These are phyloP conservation scores for Petaurus breviceps DNA, from an alignment of 2,113 vertebrate species.

Conservation along the genomic window DNA sequence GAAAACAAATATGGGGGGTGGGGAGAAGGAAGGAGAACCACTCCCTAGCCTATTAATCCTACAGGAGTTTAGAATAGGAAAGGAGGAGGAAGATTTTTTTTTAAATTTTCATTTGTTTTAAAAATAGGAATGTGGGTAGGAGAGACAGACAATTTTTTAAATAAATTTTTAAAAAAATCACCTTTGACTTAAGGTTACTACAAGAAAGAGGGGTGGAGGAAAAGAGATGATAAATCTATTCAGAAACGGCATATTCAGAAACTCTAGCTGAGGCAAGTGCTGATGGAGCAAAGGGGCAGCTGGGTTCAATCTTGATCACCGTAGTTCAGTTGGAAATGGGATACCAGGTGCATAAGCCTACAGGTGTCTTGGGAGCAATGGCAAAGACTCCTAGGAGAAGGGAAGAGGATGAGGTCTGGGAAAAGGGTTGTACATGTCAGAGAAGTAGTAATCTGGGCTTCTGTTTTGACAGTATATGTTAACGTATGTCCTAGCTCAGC, in stretches of 20 bases:
- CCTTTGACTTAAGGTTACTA: not conserved
- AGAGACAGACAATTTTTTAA: not conserved
- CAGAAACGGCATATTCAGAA: not conserved
- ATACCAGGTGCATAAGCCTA: rapidly evolving
- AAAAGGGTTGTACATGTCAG: not conserved
- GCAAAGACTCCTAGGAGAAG: not conserved
- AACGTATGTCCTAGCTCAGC: slow-evolving; percentile 68
- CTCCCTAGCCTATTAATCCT: not conserved
- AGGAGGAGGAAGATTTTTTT: not conserved
- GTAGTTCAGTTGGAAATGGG: not conserved
- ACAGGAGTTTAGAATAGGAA: rapidly evolving
- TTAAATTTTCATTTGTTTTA: too few relatives aligned
- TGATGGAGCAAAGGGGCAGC: not conserved
- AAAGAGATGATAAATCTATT: not conserved
- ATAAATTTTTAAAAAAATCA: not conserved
- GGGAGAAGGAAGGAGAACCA: not conserved
- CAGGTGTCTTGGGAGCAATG: rapidly evolving
- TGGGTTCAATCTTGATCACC: not conserved
- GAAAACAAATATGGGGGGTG: not conserved
- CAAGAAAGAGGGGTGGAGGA: rapidly evolving
- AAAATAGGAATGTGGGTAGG: not conserved
- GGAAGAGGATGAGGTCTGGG: not conserved
- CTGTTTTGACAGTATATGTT: not conserved
- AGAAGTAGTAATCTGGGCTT: slow-evolving; percentile 49
- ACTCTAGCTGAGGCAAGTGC: not conserved